These are phyloP conservation scores for Serinus canaria DNA, from an alignment of 2,113 vertebrate species.

Conservation along the genomic window DNA sequence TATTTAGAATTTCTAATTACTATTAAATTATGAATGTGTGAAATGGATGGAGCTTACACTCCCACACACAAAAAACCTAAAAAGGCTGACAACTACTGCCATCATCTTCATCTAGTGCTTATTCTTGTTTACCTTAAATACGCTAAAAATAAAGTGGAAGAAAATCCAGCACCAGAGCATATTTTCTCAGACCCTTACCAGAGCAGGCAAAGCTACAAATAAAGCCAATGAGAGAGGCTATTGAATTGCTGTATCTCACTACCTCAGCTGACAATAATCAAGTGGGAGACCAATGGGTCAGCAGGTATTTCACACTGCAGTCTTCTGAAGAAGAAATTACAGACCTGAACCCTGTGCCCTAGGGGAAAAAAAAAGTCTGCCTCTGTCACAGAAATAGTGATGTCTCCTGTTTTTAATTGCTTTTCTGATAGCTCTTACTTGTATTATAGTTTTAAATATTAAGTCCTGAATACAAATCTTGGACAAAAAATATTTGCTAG, in stretches of 20 bases:
- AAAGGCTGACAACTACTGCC: background rate
- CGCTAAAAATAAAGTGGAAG: background rate
- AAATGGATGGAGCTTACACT: background rate
- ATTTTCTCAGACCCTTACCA: background rate
- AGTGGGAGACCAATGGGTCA: background rate
- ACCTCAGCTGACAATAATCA: background rate
- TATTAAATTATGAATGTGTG: background rate
- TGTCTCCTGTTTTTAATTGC: background rate
- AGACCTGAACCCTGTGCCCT: background rate
- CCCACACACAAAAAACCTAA: background rate
- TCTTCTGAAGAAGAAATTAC: background rate
- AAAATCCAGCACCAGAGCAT: background rate
- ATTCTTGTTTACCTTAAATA: background rate
- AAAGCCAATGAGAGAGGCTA: background rate
- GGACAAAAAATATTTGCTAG: background rate
- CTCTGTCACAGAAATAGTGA: background rate
- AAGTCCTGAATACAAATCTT: background rate
- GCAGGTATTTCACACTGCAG: background rate
- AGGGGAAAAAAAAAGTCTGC: background rate
- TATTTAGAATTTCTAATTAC: conserved; percentile 29
- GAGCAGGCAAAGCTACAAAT: background rate
- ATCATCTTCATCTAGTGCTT: background rate
- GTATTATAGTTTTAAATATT: background rate
- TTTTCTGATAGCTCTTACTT: background rate
- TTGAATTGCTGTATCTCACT: background rate